phyloP scores from a whole-genome alignment of 2,113 vertebrate genomes.

The Plecturocebus donacophilus region DNA sequence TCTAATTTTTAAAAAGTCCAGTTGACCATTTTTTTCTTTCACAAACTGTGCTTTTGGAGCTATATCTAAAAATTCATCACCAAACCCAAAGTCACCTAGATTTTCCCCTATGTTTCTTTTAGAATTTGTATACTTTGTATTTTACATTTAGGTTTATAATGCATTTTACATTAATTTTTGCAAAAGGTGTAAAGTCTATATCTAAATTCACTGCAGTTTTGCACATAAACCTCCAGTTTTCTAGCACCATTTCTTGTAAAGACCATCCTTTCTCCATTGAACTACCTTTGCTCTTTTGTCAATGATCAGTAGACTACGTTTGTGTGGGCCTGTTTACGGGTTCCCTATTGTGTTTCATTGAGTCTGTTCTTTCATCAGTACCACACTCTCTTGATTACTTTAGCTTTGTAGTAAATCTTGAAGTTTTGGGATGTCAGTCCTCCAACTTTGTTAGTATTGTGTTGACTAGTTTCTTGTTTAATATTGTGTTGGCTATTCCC shows the following conservation, averaged over 20 bases:
- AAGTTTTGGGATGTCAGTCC: background rate
- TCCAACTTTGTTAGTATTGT: background rate
- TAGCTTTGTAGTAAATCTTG: background rate
- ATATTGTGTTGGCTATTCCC: background rate
- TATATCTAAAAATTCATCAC: background rate
- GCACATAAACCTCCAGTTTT: background rate
- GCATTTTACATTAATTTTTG: background rate
- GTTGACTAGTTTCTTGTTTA: background rate
- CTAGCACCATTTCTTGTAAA: background rate
- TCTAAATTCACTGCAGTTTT: background rate
- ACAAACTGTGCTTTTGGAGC: background rate
- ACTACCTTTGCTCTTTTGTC: background rate
- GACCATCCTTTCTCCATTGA: background rate
- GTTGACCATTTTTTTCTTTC: background rate
- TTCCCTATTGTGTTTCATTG: background rate
- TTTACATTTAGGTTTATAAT: background rate
- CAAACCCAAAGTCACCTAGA: background rate
- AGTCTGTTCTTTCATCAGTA: background rate
- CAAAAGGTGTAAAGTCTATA: background rate
- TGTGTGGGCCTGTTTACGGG: background rate
- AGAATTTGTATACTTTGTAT: background rate
- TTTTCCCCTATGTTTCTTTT: background rate
- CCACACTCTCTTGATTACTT: background rate
- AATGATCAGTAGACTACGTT: background rate
- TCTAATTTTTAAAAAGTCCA: background rate